phyloP scores from a whole-genome alignment of 2,797 vertebrate genomes.

The Danio choprae region DNA sequence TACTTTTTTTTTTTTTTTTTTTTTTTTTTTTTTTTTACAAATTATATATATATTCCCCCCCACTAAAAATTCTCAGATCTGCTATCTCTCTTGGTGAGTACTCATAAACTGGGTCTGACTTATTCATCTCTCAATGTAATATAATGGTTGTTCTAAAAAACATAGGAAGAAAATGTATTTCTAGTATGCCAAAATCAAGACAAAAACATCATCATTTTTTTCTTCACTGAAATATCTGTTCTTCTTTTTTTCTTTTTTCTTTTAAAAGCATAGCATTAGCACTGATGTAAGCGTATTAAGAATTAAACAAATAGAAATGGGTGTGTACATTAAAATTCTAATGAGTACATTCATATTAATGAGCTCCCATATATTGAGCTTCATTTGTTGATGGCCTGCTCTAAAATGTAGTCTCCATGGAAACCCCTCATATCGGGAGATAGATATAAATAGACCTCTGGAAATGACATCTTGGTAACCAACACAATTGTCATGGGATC shows the following conservation, averaged over 20 bases:
- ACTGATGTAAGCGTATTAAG: neutral
- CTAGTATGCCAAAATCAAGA: neutral
- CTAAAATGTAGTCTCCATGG: constrained; percentile 77
- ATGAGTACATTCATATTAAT: constrained; percentile 24
- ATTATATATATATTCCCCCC: neutral
- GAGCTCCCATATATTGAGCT: constrained; percentile 14
- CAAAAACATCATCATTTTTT: neutral
- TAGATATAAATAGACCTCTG: constrained; percentile 80
- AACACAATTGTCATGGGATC: constrained; percentile 71
- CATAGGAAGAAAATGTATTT: neutral
- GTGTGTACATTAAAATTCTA: neutral
- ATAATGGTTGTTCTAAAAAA: neutral
- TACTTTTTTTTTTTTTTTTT: neutral
- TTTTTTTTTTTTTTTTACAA: neutral
- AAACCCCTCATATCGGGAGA: constrained; percentile 67
- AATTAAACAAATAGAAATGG: neutral
- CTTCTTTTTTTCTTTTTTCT: neutral
- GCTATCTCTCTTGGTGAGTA: neutral
- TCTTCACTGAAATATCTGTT: neutral
- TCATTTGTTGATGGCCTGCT: constrained; percentile 67
- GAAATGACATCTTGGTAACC: constrained; percentile 73
- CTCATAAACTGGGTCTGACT: neutral
- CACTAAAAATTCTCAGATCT: no score
- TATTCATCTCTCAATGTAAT: neutral
- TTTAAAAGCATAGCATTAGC: neutral